phyloP scores from a whole-genome alignment of 2,113 vertebrate species.

The Ariopsis seemanni region DNA sequence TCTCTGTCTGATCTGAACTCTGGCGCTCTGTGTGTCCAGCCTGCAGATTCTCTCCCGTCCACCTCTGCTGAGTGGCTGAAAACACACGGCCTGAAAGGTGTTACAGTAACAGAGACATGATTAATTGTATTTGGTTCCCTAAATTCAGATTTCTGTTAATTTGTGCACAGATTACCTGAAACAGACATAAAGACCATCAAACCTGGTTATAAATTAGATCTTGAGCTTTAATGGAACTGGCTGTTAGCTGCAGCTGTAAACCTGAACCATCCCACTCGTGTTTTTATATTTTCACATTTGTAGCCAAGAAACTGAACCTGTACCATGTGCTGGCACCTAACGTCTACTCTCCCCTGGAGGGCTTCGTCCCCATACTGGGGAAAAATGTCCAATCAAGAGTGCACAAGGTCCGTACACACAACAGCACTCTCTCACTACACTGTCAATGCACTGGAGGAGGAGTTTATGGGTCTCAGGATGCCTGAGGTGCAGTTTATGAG shows the following conservation, averaged over 20 bases:
- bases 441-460: not conserved
- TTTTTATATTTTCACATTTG: not conserved
- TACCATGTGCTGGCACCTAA: slow-evolving; percentile 80
- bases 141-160: not conserved
- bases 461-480: not conserved
- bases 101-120: not conserved
- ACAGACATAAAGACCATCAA: not conserved
- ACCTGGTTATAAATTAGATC: not conserved
- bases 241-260: not conserved
- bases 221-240: not conserved
- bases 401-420: slow-evolving; percentile 62
- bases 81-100: slow-evolving; percentile 78
- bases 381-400: slow-evolving; percentile 79
- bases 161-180: not conserved
- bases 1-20: slow-evolving; percentile 56
- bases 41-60: slow-evolving; percentile 63
- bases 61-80: slow-evolving; percentile 79
- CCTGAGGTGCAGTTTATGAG: not conserved
- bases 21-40: slow-evolving; percentile 69
- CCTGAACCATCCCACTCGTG: not conserved
- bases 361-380: slow-evolving; percentile 78
- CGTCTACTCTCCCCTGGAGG: slow-evolving; percentile 72
- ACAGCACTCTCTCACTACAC: slow-evolving; percentile 10
- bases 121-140: not conserved
- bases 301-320: slow-evolving; percentile 79